Evolutionary conservation across 2,888 invertebrate genomes (phyloP), one percentile per base, ranked within the genome.

Genomic region (Eulithis prunata): DNA sequence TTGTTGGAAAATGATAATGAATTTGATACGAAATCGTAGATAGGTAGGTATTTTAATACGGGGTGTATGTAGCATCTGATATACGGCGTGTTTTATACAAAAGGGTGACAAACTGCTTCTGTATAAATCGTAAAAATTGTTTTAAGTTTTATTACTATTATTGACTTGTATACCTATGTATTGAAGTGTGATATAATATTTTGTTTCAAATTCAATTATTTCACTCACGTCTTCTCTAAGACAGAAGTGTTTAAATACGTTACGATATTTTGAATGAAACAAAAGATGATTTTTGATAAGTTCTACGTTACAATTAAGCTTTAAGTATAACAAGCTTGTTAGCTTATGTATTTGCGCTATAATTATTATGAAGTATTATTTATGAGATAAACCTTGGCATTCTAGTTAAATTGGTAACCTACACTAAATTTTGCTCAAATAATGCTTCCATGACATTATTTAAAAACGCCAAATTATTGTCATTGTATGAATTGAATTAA

Each of bases 11-110:
- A 80, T 78, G 85, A 86, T 41, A 54, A 38, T 86, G 85, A 87
- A 88, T 90, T 91, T 91, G 89, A 91, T 91, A 91, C 87, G 88
- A 91, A 89, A 86, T 86, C 76, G 86, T 92, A 91, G 91, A 84
- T 92, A 91, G 92, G 90, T 91, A 92, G 91, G 87, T 89, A 91
- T 90, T 91, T 88, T 88, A 91, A 90, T 90, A 91, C 86, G 87
- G 85, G 85, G 85, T 89, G 85, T 89, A 87, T 84, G 86, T 85
- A 85, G 88, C 84, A 87, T 85, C 83, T 84, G 79, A 51, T 84
- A 51, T 84, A 81, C 79, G 78, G 83, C 77, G 32, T 61, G 49
- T 62, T 62, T 59, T 66, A 59, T 59, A 58, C 28, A 32, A 66
- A 64, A 58, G 73, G 75, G 78, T 21, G 75, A 78, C 74, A 73